A percentile compares a stretch with the other conserved stretches of the same genome.
These are phyloP conservation scores for Mamestra brassicae DNA, from an alignment of 2,888 invertebrate genomes.

Conservation along the genomic window DNA sequence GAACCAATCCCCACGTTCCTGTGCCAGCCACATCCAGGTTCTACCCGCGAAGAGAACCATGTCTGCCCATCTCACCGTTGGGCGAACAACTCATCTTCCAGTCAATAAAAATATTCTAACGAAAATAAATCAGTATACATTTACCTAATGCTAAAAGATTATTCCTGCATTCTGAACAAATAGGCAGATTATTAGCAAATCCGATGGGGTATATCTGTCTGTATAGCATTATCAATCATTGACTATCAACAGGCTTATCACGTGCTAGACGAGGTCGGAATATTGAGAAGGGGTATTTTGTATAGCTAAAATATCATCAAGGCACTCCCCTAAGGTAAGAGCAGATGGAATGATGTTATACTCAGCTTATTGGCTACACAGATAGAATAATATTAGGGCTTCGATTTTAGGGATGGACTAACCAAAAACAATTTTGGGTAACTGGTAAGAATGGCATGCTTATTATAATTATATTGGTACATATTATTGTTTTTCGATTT, in stretches of 20 bases:
- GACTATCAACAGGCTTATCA: slow-evolving; percentile 49
- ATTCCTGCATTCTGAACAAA: slow-evolving; percentile 10
- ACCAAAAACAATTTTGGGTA: neutral
- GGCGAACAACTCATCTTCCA: too few species aligned
- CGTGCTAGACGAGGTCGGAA: slow-evolving; percentile 36
- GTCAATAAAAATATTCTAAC: neutral
- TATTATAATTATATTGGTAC: too few species aligned
- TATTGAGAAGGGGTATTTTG: slow-evolving; percentile 56
- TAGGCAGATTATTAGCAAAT: slow-evolving; percentile 45
- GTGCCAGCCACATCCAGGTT: too few species aligned
- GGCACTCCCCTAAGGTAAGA: slow-evolving; percentile 26
- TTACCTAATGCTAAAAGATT: neutral
- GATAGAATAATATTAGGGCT: slow-evolving; percentile 24
- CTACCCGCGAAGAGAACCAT: too few species aligned
- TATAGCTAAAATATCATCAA: slow-evolving; percentile 51
- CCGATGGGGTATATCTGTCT: slow-evolving; percentile 4
- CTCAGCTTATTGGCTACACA: slow-evolving; percentile 29
- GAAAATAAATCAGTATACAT: neutral
- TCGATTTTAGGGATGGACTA: slow-evolving; percentile 12
- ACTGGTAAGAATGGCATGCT: neutral
- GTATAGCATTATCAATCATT: slow-evolving; percentile 52
- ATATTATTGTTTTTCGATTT: too few species aligned
- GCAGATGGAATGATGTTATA: slow-evolving; percentile 34
- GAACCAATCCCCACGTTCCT: too few species aligned
- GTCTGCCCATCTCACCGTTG: too few species aligned